Percentiles rank a stretch among this genome's conserved stretches.
Conservation (phyloP, 2,888 invertebrate species). For the Habrosyne pyritoides region DNA sequence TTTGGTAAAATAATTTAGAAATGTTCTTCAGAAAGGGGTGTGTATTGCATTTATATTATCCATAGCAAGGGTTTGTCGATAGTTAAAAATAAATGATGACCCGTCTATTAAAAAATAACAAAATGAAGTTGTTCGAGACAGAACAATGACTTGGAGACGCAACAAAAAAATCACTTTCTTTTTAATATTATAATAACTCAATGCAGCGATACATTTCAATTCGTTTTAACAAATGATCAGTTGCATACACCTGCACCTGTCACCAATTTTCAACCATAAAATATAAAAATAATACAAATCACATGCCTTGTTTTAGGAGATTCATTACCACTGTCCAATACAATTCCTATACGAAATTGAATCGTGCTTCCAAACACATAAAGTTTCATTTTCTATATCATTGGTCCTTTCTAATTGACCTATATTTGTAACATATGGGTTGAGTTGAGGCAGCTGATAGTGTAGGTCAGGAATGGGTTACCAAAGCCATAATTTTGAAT, state of each 20-base stretch:
- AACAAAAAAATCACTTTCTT: slow-evolving; percentile 43
- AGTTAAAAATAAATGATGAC: background rate
- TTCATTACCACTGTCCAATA: slow-evolving; percentile 61
- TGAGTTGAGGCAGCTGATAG: slow-evolving; percentile 68
- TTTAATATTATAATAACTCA: slow-evolving; percentile 61
- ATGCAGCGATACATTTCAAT: slow-evolving; percentile 47
- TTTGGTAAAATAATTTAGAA: no score
- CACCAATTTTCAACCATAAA: slow-evolving; percentile 58
- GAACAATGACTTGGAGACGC: slow-evolving; percentile 9
- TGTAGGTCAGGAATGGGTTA: slow-evolving; percentile 69
- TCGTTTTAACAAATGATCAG: slow-evolving; percentile 53
- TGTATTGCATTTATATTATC: no score
- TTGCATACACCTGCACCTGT: slow-evolving; percentile 59
- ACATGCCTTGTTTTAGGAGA: slow-evolving; percentile 60
- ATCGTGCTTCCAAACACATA: slow-evolving; percentile 24
- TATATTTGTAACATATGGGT: slow-evolving; percentile 75
- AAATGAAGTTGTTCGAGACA: slow-evolving; percentile 23
- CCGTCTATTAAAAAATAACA: slow-evolving; percentile 10
- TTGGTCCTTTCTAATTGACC: slow-evolving; percentile 62
- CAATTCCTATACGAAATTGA: slow-evolving; percentile 31
- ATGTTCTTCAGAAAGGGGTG: no score
- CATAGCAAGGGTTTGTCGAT: background rate
- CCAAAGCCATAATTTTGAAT: slow-evolving; percentile 66
- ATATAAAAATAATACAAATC: slow-evolving; percentile 53
- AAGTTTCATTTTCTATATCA: slow-evolving; percentile 28